A percentile compares a stretch with the other conserved stretches of the same genome.
Evolutionary conservation across 2,888 invertebrate species (phyloP).

Genomic region (Neoscelio sp.): DNA sequence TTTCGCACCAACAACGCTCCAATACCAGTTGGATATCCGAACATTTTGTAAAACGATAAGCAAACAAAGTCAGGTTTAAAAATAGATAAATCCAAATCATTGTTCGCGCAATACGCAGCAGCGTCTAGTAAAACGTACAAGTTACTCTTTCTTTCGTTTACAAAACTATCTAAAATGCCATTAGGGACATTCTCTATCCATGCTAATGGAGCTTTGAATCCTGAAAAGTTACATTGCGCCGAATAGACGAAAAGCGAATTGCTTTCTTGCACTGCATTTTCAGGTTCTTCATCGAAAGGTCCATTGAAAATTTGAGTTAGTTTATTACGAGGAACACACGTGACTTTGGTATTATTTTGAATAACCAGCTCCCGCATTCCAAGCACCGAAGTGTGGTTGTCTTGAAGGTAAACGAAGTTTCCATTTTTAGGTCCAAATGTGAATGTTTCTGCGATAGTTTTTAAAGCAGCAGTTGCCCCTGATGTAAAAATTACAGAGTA

Average conservation of each 20-base stretch:
- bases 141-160: constrained; percentile 83
- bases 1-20: constrained; percentile 94
- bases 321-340: constrained; percentile 86
- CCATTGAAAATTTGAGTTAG: constrained; percentile 84
- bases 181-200: constrained; percentile 87
- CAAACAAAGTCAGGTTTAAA: constrained; percentile 94
- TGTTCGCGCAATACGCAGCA: constrained; percentile 92
- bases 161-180: constrained; percentile 84
- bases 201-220: constrained; percentile 92
- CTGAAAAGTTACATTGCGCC: constrained; percentile 98
- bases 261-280: constrained; percentile 23
- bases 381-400: constrained; percentile 98
- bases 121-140: constrained; percentile 95
- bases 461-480: constrained; percentile 95
- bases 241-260: constrained; percentile 92
- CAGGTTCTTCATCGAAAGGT: constrained; percentile 9
- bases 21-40: constrained; percentile 97
- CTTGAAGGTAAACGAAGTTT: constrained; percentile 91
- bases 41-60: constrained; percentile 98
- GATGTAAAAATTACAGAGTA: constrained; percentile 97
- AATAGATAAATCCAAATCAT: constrained; percentile 88
- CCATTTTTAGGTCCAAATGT: constrained; percentile 85
- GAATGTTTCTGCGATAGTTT: constrained; percentile 93
- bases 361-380: constrained; percentile 93
- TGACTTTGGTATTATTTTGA: constrained; percentile 84